A percentile compares a stretch with the other conserved stretches of the same genome.
phyloP scores from a whole-genome alignment of 1,140 invertebrate species.

The Penaeus japonicus region DNA sequence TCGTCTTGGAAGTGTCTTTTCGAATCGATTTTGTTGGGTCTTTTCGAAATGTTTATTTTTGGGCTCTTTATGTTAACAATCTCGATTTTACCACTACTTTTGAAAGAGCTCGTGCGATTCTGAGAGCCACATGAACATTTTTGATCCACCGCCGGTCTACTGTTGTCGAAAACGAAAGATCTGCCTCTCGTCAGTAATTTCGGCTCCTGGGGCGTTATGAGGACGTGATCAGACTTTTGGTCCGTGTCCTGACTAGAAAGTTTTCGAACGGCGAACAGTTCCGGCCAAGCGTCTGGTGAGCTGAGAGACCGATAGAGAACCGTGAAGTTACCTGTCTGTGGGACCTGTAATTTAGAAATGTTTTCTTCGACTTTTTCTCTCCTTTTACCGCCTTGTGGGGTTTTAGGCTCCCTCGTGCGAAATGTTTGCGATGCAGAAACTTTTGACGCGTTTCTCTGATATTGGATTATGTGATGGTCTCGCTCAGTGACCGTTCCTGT shows the following conservation, averaged over 20 bases:
- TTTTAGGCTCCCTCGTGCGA: too few species aligned
- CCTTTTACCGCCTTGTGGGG: not conserved
- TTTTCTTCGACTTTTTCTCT: not conserved
- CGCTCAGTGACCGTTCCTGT: not conserved
- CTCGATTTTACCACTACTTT: conserved; percentile 46
- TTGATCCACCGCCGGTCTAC: not conserved
- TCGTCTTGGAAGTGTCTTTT: too few species aligned
- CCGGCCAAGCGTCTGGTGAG: conserved; percentile 24
- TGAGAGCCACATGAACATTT: conserved; percentile 24
- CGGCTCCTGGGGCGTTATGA: not conserved
- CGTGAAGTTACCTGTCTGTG: not conserved
- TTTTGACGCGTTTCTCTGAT: too few species aligned
- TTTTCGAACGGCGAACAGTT: not conserved
- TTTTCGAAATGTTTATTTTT: not conserved
- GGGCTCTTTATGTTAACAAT: conserved; percentile 38
- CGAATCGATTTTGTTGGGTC: not conserved
- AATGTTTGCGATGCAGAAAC: too few species aligned
- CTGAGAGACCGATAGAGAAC: conserved; percentile 23
- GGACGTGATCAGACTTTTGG: not conserved
- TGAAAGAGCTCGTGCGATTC: conserved; percentile 23
- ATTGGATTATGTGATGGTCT: too few species aligned
- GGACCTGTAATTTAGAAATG: not conserved
- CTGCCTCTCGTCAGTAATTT: conserved; percentile 26
- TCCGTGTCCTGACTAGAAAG: not conserved
- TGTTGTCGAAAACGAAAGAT: conserved; percentile 8